Evolutionary conservation across 1,140 invertebrate species (phyloP).

Genomic region (Zaprionus ghesquierei): DNA sequence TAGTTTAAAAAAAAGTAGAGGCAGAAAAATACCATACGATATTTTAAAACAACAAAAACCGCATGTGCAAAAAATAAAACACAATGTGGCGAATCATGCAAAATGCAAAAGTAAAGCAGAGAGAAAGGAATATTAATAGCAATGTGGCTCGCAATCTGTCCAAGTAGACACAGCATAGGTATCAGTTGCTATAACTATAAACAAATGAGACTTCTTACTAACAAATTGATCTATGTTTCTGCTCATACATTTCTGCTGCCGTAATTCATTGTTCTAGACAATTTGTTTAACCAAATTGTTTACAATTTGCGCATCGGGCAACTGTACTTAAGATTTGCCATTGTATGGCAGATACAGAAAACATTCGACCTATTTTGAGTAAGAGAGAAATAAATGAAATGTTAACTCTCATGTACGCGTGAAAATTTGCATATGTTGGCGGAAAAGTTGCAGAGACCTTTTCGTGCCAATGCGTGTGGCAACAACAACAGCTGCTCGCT

Average conservation of each 20-base stretch:
- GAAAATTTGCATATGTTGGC: slow-evolving; percentile 77
- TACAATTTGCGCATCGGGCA: neutral
- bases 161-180: neutral
- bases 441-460: slow-evolving; percentile 59
- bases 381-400: slow-evolving; percentile 19
- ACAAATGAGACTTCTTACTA: too few relatives aligned
- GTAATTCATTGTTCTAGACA: neutral
- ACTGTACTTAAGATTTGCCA: neutral
- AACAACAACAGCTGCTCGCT: slow-evolving; percentile 54
- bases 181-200: neutral
- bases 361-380: neutral
- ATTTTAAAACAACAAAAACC: slow-evolving; percentile 17
- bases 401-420: slow-evolving; percentile 44
- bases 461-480: slow-evolving; percentile 10
- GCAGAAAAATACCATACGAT: neutral
- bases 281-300: slow-evolving; percentile 1
- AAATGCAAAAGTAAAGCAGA: slow-evolving; percentile 1
- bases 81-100: neutral
- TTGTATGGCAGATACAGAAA: neutral
- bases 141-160: too few relatives aligned
- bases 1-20: neutral
- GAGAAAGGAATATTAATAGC: neutral
- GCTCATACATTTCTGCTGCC: neutral
- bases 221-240: neutral
- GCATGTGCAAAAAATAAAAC: slow-evolving; percentile 10